Evolutionary conservation across 2,797 vertebrate genomes (phyloP).

Genomic region (Tympanoctomys barrerae): DNA sequence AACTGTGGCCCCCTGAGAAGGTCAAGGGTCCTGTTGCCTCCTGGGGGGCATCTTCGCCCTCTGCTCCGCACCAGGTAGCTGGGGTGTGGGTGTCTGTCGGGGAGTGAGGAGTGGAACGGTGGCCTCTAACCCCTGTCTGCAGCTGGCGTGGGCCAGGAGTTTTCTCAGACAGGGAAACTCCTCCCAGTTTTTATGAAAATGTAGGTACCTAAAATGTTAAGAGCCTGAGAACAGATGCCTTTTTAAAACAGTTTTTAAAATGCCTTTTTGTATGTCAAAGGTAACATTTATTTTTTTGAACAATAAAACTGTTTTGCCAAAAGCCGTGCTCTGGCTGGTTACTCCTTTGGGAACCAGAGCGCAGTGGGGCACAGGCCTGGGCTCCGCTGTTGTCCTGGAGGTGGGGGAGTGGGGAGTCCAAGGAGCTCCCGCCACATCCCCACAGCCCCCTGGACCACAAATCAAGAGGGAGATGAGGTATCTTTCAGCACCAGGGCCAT

Average conservation of each 20-base stretch:
- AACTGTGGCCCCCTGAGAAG: neutral
- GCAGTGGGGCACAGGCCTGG: fast-evolving
- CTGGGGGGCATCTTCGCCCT: fast-evolving
- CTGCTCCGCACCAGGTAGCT: too few relatives aligned
- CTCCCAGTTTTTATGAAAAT: neutral
- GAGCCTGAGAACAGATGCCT: neutral
- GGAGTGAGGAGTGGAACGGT: fast-evolving
- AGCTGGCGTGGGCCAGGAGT: fast-evolving
- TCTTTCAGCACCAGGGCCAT: neutral
- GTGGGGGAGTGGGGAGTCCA: neutral
- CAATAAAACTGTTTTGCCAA: conserved; percentile 69
- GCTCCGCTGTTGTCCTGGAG: neutral
- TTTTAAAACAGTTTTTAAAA: conserved; percentile 15
- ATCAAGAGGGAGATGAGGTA: neutral
- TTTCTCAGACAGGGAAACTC: neutral
- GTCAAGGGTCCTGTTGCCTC: neutral
- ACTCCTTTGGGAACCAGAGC: neutral
- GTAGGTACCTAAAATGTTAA: neutral
- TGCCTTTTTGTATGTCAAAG: conserved; percentile 66
- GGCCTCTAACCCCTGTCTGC: neutral
- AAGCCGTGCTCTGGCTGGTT: neutral
- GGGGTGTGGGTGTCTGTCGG: neutral
- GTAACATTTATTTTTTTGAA: conserved; percentile 65
- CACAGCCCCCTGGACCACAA: neutral
- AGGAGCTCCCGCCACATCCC: too few relatives aligned